Evolutionary conservation across 2,797 vertebrate species (phyloP).

Genomic region (Myripristis murdjan): DNA sequence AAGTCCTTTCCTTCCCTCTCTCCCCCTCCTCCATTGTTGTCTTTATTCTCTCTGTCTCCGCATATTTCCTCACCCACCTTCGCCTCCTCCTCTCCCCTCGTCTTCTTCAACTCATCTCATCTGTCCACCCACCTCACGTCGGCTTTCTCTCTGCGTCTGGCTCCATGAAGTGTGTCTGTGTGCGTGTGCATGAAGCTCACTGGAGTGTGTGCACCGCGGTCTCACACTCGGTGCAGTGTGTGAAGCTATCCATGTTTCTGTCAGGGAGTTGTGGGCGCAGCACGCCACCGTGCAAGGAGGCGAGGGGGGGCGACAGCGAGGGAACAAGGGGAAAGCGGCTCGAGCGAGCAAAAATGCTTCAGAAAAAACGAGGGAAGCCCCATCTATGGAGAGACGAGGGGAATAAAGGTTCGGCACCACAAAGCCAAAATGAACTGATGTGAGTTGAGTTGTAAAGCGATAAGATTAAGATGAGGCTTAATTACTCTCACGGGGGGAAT

Average conservation of each 20-base stretch:
- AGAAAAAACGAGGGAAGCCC: conserved; percentile 58
- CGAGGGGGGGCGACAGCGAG: conserved; percentile 27
- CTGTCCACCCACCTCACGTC: conserved; percentile 41
- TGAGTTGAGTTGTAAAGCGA: conserved; percentile 61
- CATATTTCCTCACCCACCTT: conserved; percentile 17
- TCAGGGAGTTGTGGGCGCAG: conserved; percentile 47
- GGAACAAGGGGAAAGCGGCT: conserved; percentile 34
- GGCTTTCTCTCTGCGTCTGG: conserved; percentile 20
- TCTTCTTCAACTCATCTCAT: conserved; percentile 33
- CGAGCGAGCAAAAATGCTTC: conserved; percentile 36
- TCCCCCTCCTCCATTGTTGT: not conserved
- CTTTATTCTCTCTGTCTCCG: conserved; percentile 14
- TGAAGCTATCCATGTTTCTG: conserved; percentile 42
- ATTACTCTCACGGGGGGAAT: conserved; percentile 47
- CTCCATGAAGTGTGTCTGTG: conserved; percentile 24
- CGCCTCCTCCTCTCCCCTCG: not conserved
- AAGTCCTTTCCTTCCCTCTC: conserved; percentile 28
- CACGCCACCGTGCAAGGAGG: conserved; percentile 12
- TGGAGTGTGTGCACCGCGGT: conserved; percentile 27
- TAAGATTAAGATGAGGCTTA: conserved; percentile 53
- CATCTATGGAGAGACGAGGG: conserved; percentile 36
- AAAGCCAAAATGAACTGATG: conserved; percentile 41
- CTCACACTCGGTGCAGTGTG: conserved; percentile 22
- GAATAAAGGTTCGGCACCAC: conserved; percentile 44
- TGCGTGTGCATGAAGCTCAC: conserved; percentile 34